Evolutionary conservation across 2,888 invertebrate genomes (phyloP), one percentile per base, ranked within the genome.

Genomic region (Polymixis lichenea): DNA sequence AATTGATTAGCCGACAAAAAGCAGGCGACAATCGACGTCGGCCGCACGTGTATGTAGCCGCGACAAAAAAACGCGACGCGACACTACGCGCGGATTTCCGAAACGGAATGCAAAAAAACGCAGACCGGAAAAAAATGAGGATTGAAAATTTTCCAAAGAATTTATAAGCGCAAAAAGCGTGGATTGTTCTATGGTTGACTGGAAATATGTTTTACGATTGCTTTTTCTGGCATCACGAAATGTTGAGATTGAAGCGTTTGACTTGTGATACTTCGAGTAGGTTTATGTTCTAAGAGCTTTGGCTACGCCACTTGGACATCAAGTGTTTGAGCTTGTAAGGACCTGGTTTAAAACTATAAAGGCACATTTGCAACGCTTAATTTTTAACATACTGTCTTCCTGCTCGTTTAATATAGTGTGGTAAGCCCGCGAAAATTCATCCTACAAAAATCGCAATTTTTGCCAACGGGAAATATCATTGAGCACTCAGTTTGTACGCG

Each of bases 1-100:
- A 92, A 91, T 90, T 91, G 92, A 91, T 91, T 90, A 90, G 88
- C 83, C 81, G 65, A 85, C 90, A 93, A 94, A 94, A 94, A 94
- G 78, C 80, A 75, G 86, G 87, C 84, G 89, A 88, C 88, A 84
- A 86, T 78, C 86, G 84, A 80, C 87, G 86, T 81, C 88, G 80
- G 85, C 89, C 91, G 93, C 93, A 93, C 94, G 94, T 93, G 94
- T 92, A 87, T 87, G 83, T 72, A 84, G 81, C 80, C 80, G 78
- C 80, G 77, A 80, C 85, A 90, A 89, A 90, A 90, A 87, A 88
- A 80, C 66, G 78, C 69, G 75, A 75, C 78, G 85, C 81, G 32
- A 79, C 80, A 74, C 75, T 86, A 87, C 85, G 87, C 88, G 81
- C 75, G 81, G 87, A 86, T 89, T 89, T 90, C 77, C 86, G 87